phyloP scores from a whole-genome alignment of 2,888 invertebrate species.

The Sminthurides aquaticus region DNA sequence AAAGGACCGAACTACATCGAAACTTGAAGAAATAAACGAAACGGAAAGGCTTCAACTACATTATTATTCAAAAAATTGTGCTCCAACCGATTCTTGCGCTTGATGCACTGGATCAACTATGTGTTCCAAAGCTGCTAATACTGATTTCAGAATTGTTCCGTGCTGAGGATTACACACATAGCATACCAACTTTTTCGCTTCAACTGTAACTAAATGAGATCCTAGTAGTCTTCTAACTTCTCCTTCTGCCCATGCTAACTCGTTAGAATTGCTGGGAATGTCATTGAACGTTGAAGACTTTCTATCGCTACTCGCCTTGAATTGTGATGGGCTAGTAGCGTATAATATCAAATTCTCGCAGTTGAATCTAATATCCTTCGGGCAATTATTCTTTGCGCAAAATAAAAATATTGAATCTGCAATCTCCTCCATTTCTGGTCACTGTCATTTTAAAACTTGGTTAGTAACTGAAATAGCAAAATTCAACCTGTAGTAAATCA shows the following conservation, averaged over 20 bases:
- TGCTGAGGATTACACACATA: background rate
- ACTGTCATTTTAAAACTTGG: too few relatives aligned
- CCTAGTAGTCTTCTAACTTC: background rate
- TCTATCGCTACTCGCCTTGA: too few relatives aligned
- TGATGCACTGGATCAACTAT: background rate
- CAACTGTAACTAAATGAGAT: background rate
- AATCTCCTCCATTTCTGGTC: background rate
- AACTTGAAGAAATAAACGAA: too few relatives aligned
- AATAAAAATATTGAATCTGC: slow-evolving; percentile 4
- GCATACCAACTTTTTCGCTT: background rate
- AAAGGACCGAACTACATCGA: too few relatives aligned
- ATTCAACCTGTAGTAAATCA: too few relatives aligned
- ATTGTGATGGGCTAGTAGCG: too few relatives aligned
- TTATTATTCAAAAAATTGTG: background rate
- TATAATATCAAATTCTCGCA: slow-evolving; percentile 8
- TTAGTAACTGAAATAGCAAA: too few relatives aligned
- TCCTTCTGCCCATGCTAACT: background rate
- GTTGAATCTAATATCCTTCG: slow-evolving; percentile 5
- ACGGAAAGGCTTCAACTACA: too few relatives aligned
- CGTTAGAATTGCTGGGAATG: too few relatives aligned
- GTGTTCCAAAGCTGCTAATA: background rate
- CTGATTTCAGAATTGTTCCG: background rate
- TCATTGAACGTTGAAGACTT: too few relatives aligned
- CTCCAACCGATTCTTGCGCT: background rate
- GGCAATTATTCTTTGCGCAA: background rate